Evolutionary conservation across 2,888 invertebrate genomes (phyloP), one percentile per base, ranked within the genome.

Genomic region (Epinotia brunnichana): DNA sequence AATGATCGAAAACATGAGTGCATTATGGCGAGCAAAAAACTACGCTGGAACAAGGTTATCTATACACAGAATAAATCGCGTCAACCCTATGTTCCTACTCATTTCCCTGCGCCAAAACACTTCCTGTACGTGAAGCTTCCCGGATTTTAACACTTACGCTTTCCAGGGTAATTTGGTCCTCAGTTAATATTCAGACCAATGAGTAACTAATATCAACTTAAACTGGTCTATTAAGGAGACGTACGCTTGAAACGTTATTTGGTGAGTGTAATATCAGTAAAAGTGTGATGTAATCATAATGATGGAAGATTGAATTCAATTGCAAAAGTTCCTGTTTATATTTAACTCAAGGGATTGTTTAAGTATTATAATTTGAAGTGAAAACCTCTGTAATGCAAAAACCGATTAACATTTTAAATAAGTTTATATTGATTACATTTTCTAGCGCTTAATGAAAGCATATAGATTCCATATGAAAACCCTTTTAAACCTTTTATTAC

Each of bases 71-170:
- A 24, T 24, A 44, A 21, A 21, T 57, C 15, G 59, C 41, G 53
- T 19, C 53, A 67, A 41, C 71, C 71, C 59, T 67, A 67, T 13
- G 15, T 19, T 13, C 53, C 53, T 11, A 54, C 74, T 64, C 70
- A 74, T 70, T 75, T 78, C 77, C 78, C 74, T 75, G 71, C 74
- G 39, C 76, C 74, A 61, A 79, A 78, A 75, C 73, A 71, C 73
- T 78, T 80, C 77, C 77, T 61, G 75, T 74, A 70, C 73, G 61
- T 29, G 70, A 64, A 53, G 54, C 74, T 64, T 75, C 73, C 75
- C 74, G 74, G 75, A 75, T 74, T 70, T 62, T 21, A 62, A 21
- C 70, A 75, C 68, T 75, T 74, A 74, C 29, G 51, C 4, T 15
- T 35, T 21, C 75, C 74, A 71, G 7, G 21, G 15, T 51, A 63